Base-by-base conservation (phyloP, 2,888 invertebrate species). In the Lithodes maja region DNA sequence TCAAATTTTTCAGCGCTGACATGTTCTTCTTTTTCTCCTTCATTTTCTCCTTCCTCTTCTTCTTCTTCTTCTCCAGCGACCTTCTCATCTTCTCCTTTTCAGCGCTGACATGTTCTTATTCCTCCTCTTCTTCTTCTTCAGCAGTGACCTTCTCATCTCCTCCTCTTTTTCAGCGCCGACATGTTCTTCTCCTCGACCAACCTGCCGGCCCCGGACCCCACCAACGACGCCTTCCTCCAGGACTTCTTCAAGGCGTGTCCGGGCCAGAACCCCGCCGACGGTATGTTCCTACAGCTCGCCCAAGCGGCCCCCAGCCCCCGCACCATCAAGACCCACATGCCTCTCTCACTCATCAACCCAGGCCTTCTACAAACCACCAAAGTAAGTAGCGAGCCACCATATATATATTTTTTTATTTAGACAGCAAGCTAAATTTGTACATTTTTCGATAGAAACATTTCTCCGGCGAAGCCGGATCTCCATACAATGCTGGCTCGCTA, bases 261-360 rank as follows among this genome's bases (percentile, higher is more conserved):
- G 9, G 77, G 83, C 3, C 61, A 61, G 12, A 49, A 87, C 54
- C 83, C 84, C 15, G 50, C 9, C 2, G 87, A 83, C 53, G 87
- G 87, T 9, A 49, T 83, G 53, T 83, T 68, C 79, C 54, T 87
- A 3, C 87, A 87, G 74, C 12, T 87, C 7, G 83, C 83, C 5
- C 53, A 75, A n/a, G 78, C 53, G 5, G 53, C 68, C 3, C 83
- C 87, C 12, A n/a, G 82, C 1, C 87, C 87, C 1, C 71, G 87
- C 49, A 81, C 87, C n/a, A 17, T 87, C 75, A 87, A 87, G 77
- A 87, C 87, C 53, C 87, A 87, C 68, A 9, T 87, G 54, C 87
- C 87, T 9, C 61, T 87, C 12, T 82, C 87, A 1, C 75, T 87
- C n/a, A 50, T 87, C 54, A 49, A 52, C 3, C 68, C 33, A 3